These are phyloP conservation scores for Drosophila teissieri DNA, from an alignment of 1,140 invertebrate species.

Conservation along the genomic window DNA sequence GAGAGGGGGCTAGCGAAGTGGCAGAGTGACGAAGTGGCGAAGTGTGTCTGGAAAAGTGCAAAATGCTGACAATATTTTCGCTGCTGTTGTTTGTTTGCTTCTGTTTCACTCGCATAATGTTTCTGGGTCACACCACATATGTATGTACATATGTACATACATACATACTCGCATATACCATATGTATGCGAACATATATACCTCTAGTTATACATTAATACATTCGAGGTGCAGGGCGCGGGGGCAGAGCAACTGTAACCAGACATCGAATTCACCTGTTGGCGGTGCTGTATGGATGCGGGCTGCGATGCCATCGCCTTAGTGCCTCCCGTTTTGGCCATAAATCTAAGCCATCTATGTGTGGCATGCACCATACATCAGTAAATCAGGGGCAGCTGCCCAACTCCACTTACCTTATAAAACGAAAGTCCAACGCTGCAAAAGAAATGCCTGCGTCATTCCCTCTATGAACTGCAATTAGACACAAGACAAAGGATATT, in stretches of 20 bases:
- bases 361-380: constrained; percentile 7
- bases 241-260: not conserved
- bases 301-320: not conserved
- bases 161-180: not conserved
- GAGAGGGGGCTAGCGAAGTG: not conserved
- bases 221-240: constrained; percentile 2
- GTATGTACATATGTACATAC: not conserved
- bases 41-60: constrained; percentile 64
- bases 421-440: constrained; percentile 85
- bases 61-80: constrained; percentile 73
- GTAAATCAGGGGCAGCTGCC: not conserved
- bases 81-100: constrained; percentile 42
- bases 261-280: constrained; percentile 24
- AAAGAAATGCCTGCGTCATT: constrained; percentile 85
- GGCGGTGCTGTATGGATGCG: not conserved
- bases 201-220: constrained; percentile 16
- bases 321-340: constrained; percentile 2
- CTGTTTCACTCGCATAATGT: constrained; percentile 66
- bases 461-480: constrained; percentile 75
- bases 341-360: constrained; percentile 23
- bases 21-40: not conserved
- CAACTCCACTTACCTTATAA: constrained; percentile 78
- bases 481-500: not conserved
- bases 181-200: constrained; percentile 1
- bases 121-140: constrained; percentile 68